A percentile compares a stretch with the other conserved stretches of the same genome.
Evolutionary conservation across 1,140 invertebrate genomes (phyloP).

Genomic region (Tetranychus cinnabarinus): DNA sequence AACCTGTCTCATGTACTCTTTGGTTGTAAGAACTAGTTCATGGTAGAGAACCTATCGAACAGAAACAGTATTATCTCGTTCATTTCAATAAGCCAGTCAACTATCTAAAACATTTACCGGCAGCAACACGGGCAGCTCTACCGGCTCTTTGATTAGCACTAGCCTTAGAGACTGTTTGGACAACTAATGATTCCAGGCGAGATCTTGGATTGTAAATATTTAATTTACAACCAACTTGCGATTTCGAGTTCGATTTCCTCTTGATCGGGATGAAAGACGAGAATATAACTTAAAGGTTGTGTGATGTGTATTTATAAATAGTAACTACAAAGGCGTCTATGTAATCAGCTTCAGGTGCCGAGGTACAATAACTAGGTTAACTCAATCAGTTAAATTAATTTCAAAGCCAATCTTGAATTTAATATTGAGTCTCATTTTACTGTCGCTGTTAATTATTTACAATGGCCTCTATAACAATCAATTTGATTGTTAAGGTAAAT

Average conservation of each 20-base stretch:
- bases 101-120: conserved; percentile 89
- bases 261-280: conserved; percentile 87
- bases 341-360: conserved; percentile 96
- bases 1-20: conserved; percentile 98
- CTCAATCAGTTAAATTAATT: no score
- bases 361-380: conserved; percentile 60
- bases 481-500: no score
- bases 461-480: no score
- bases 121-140: conserved; percentile 81
- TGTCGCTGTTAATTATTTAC: no score
- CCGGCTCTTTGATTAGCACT: conserved; percentile 93
- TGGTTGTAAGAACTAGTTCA: conserved; percentile 93
- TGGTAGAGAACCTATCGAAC: conserved; percentile 99
- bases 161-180: conserved; percentile 93
- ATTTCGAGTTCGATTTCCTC: conserved; percentile 98
- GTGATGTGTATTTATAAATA: conserved; percentile 95
- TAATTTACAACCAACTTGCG: conserved; percentile 93
- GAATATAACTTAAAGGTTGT: conserved; percentile 78
- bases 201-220: conserved; percentile 99
- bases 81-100: conserved; percentile 93
- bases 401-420: no score
- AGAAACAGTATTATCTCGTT: conserved; percentile 94
- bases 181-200: conserved; percentile 95
- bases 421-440: no score
- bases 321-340: conserved; percentile 91